Conservation (phyloP, 2,113 vertebrate species). For the Vanacampus margaritifer region DNA sequence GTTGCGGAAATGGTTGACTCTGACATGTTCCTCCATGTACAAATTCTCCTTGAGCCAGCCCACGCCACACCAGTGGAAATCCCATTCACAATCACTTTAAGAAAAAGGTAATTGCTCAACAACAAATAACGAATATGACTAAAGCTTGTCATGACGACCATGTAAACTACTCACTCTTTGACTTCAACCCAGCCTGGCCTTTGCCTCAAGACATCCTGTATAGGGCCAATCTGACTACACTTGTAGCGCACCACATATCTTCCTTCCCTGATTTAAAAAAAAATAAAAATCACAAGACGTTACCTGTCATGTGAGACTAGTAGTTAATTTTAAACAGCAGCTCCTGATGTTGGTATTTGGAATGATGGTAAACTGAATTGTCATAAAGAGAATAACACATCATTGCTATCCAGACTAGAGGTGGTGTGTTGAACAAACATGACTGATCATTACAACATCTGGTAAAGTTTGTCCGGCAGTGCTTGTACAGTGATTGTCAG, state of each 20-base stretch:
- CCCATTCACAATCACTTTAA: constrained; percentile 84
- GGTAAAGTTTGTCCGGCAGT: neutral
- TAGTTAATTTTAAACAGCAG: neutral
- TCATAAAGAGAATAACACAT: neutral
- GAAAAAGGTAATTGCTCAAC: neutral
- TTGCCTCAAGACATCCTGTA: constrained; percentile 78
- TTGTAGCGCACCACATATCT: constrained; percentile 78
- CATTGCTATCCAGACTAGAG: neutral
- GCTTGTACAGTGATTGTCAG: neutral
- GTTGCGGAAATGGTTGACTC: constrained; percentile 88
- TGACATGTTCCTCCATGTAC: constrained; percentile 85
- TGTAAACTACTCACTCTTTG: constrained; percentile 82
- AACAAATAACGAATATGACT: neutral
- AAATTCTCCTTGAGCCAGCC: constrained; percentile 86
- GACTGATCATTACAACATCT: neutral
- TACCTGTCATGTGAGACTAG: neutral
- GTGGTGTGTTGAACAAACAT: neutral
- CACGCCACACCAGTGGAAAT: constrained; percentile 90
- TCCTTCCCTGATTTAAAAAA: constrained; percentile 67
- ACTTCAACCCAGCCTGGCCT: constrained; percentile 86
- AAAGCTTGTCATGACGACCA: neutral
- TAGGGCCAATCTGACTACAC: constrained; percentile 76
- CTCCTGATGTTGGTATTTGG: neutral
- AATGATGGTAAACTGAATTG: neutral
- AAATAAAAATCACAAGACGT: neutral